Conservation (phyloP, 2,888 invertebrate species). For the Xylota sylvarum region DNA sequence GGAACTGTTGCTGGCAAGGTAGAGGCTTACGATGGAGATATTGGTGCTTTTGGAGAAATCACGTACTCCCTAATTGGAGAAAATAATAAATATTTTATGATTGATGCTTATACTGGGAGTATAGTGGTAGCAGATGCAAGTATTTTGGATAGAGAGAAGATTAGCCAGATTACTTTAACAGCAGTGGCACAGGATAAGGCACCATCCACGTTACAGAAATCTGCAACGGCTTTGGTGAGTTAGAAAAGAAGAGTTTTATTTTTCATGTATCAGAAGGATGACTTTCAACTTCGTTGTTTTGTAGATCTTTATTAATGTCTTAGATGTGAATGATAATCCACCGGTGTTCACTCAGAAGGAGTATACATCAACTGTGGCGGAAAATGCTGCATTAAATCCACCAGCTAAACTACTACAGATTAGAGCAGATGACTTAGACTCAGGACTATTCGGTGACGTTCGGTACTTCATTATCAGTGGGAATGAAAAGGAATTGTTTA, state of each 20-base stretch:
- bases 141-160: constrained; percentile 91
- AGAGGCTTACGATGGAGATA: constrained; percentile 91
- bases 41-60: constrained; percentile 91
- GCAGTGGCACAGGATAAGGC: constrained; percentile 94
- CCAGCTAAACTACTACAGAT: constrained; percentile 92
- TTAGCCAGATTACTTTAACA: constrained; percentile 89
- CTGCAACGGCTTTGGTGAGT: constrained; percentile 90
- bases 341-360: constrained; percentile 92
- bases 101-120: constrained; percentile 90
- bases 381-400: constrained; percentile 92
- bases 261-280: constrained; percentile 13
- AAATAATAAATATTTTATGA: constrained; percentile 90
- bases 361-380: constrained; percentile 93
- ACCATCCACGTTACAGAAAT: constrained; percentile 88
- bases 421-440: constrained; percentile 92
- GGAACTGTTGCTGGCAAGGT: constrained; percentile 91
- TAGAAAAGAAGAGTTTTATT: not conserved
- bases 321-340: constrained; percentile 95
- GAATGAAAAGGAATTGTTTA: constrained; percentile 89
- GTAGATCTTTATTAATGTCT: constrained; percentile 90
- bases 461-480: constrained; percentile 90
- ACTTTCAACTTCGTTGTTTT: constrained; percentile 9
- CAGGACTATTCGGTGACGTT: constrained; percentile 91
- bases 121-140: constrained; percentile 90
- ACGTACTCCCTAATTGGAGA: constrained; percentile 92